Evolutionary conservation across 2,797 vertebrate genomes (phyloP).

Genomic region (Australoheros facetus): DNA sequence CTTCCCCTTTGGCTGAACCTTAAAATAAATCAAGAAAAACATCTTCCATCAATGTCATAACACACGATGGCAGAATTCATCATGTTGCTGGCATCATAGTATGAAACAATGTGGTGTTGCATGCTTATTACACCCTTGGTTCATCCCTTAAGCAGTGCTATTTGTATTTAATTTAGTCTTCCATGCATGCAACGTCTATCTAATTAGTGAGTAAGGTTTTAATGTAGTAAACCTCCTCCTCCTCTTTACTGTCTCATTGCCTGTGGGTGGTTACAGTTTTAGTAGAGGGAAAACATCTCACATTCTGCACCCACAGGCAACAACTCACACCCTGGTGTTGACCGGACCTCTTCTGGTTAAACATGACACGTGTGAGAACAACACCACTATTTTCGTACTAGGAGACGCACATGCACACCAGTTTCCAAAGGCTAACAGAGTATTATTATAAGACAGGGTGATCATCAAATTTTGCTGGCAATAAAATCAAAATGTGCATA

Average conservation of each 20-base stretch:
- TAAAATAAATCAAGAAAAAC: slow-evolving; percentile 46
- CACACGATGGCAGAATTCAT: background rate
- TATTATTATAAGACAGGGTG: background rate
- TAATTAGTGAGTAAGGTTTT: slow-evolving; percentile 67
- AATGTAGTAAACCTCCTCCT: slow-evolving; percentile 52
- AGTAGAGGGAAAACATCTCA: slow-evolving; percentile 19
- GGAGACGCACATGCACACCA: background rate
- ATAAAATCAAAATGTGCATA: background rate
- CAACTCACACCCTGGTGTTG: slow-evolving; percentile 27
- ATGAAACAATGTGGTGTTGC: slow-evolving; percentile 1
- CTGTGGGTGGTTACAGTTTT: slow-evolving; percentile 43
- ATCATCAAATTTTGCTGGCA: too few species aligned
- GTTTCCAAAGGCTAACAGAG: background rate
- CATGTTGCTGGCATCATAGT: background rate
- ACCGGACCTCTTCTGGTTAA: slow-evolving; percentile 13
- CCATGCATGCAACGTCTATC: slow-evolving; percentile 33
- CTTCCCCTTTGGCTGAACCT: slow-evolving; percentile 30
- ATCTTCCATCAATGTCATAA: slow-evolving; percentile 56
- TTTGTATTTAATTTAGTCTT: slow-evolving; percentile 62
- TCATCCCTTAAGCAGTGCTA: slow-evolving; percentile 41
- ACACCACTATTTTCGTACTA: background rate
- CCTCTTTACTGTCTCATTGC: slow-evolving; percentile 57
- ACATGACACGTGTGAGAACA: background rate
- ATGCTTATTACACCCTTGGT: slow-evolving; percentile 25
- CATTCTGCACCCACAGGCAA: slow-evolving; percentile 22